These are phyloP conservation scores for Pleuronectes platessa DNA, from an alignment of 2,113 vertebrate genomes.

Conservation along the genomic window DNA sequence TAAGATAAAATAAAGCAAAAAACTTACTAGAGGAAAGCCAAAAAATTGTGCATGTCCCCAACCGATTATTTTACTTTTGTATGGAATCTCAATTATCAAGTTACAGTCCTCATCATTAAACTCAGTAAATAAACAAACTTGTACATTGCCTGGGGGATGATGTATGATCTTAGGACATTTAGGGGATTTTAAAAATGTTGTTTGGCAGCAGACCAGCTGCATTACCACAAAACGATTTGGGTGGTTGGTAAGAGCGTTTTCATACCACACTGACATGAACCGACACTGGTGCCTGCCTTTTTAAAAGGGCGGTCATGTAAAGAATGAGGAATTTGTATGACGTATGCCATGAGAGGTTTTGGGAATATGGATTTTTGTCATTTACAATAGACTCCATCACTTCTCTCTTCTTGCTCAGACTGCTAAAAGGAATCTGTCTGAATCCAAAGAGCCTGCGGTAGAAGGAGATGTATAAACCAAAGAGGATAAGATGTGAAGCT, in stretches of 20 bases:
- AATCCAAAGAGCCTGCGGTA: background rate
- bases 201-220: background rate
- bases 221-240: constrained; percentile 5
- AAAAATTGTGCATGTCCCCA: too few species aligned
- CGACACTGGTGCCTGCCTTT: background rate
- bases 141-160: background rate
- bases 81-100: too few species aligned
- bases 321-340: background rate
- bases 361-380: background rate
- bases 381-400: too few species aligned
- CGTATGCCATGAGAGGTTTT: background rate
- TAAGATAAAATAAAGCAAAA: background rate
- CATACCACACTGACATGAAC: constrained; percentile 25
- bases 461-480: background rate
- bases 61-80: too few species aligned
- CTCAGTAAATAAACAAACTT: background rate
- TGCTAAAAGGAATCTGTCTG: too few species aligned
- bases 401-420: too few species aligned
- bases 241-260: constrained; percentile 18
- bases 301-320: background rate
- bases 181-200: background rate
- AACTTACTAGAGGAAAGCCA: background rate
- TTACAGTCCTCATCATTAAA: background rate
- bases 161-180: background rate
- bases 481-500: background rate